These are phyloP conservation scores for Trichechus manatus DNA, from an alignment of 2,113 vertebrate species.

Conservation along the genomic window DNA sequence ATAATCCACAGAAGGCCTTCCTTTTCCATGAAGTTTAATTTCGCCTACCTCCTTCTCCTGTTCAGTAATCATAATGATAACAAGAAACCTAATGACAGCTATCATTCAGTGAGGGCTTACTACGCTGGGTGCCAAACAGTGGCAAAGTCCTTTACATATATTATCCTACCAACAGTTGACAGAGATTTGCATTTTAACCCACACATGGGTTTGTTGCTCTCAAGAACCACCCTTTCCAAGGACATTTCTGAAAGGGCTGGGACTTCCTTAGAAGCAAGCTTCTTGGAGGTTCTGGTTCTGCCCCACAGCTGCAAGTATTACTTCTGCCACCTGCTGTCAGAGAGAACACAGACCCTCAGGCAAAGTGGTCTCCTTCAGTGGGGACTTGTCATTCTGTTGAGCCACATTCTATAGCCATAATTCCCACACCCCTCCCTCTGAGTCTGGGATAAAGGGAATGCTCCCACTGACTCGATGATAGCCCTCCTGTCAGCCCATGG, in stretches of 20 bases:
- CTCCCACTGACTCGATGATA: not conserved
- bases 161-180: not conserved
- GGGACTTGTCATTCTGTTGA: not conserved
- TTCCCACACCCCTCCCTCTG: not conserved
- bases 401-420: accelerated
- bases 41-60: not conserved
- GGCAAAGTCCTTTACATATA: not conserved
- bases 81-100: not conserved
- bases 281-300: not conserved
- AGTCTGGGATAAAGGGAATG: not conserved
- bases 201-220: not conserved
- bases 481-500: not conserved
- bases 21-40: not conserved
- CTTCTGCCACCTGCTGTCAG: not conserved
- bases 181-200: not conserved
- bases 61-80: not conserved
- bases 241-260: not conserved
- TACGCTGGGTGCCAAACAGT: not conserved
- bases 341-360: not conserved
- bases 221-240: not conserved
- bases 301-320: not conserved
- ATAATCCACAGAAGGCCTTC: not conserved
- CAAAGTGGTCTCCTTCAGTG: not conserved
- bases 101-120: not conserved
- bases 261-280: not conserved